Percentiles rank a stretch among this genome's conserved stretches.
phyloP scores from a whole-genome alignment of 92 coral and sea anemone species.

The Virgularia gustaviana region DNA sequence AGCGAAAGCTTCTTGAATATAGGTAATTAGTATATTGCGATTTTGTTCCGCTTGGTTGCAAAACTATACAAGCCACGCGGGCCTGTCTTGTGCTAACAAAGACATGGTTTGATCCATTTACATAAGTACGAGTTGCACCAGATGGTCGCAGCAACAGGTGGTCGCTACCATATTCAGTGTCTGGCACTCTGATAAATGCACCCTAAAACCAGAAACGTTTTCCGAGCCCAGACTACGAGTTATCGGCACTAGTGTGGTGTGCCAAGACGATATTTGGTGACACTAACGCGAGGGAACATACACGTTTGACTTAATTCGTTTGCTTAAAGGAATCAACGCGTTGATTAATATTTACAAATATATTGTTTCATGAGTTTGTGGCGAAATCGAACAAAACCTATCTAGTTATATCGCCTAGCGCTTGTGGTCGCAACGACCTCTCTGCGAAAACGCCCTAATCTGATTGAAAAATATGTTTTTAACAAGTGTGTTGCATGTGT shows the following conservation, averaged over 20 bases:
- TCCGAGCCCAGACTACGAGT: not conserved
- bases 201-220: too few species aligned
- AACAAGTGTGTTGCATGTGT: not conserved
- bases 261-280: too few species aligned
- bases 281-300: not conserved
- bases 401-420: not conserved
- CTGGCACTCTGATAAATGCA: too few species aligned
- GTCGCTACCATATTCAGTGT: not conserved
- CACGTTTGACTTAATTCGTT: not conserved
- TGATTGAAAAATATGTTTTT: too few species aligned
- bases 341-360: slow-evolving; percentile 21
- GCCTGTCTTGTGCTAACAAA: slow-evolving; percentile 30
- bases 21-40: slow-evolving; percentile 27
- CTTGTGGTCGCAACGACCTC: too few species aligned
- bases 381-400: not conserved
- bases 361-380: not conserved
- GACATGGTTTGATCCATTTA: slow-evolving; percentile 5
- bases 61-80: slow-evolving; percentile 33
- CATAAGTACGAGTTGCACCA: slow-evolving; percentile 22
- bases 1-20: not conserved
- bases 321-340: slow-evolving; percentile 1
- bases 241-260: too few species aligned
- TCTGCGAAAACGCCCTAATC: too few species aligned
- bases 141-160: slow-evolving; percentile 40
- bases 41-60: slow-evolving; percentile 39